These are phyloP conservation scores for Ophiodon elongatus DNA, from an alignment of 2,113 vertebrate species.

Conservation along the genomic window DNA sequence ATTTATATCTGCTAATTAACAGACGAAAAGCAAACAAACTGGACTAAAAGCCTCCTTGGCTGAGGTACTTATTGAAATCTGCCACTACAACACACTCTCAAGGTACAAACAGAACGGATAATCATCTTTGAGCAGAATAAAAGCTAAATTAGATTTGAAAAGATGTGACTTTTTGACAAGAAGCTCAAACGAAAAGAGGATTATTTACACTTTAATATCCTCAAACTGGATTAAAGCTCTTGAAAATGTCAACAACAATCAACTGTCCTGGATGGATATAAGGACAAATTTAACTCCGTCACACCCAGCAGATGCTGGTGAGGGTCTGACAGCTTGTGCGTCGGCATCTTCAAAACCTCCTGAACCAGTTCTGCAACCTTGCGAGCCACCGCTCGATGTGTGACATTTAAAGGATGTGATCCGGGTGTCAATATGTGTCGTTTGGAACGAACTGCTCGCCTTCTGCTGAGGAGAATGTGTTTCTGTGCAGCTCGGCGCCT, in stretches of 20 bases:
- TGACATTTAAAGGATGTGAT: conserved; percentile 70
- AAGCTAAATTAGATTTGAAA: conserved; percentile 34
- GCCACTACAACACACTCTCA: conserved; percentile 9
- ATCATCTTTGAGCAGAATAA: conserved; percentile 9
- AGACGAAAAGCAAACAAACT: conserved; percentile 19
- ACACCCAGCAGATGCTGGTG: conserved; percentile 37
- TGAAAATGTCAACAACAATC: conserved; percentile 41
- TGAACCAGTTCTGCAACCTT: conserved; percentile 40
- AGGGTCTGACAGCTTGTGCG: conserved; percentile 36
- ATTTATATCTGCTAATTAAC: conserved; percentile 11
- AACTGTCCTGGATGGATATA: conserved; percentile 22
- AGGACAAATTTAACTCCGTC: conserved; percentile 21
- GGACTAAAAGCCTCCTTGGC: conserved; percentile 23
- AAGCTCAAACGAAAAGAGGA: conserved; percentile 11
- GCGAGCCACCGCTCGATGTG: conserved; percentile 1
- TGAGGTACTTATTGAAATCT: conserved; percentile 38
- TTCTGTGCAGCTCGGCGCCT: conserved; percentile 32
- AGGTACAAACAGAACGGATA: conserved; percentile 20
- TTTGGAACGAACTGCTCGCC: conserved; percentile 24
- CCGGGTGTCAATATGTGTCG: conserved; percentile 39
- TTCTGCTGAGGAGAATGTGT: conserved; percentile 19
- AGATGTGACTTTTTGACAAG: conserved; percentile 14
- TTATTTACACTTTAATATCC: conserved; percentile 20
- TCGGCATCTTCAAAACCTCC: conserved; percentile 44
- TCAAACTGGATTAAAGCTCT: conserved; percentile 20